phyloP scores from a whole-genome alignment of 2,888 invertebrate species.

The Troilus luridus region DNA sequence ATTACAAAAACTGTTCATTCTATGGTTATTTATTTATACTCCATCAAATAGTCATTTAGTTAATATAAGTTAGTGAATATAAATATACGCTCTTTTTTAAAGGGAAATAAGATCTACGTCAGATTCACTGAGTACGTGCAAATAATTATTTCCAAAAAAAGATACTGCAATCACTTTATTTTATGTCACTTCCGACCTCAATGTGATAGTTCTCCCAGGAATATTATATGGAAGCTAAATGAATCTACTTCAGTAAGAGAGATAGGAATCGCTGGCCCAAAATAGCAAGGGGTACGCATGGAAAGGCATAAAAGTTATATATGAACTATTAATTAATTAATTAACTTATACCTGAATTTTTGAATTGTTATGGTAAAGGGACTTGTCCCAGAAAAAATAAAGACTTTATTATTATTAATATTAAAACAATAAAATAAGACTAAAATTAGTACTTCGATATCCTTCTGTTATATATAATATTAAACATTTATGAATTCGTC shows the following conservation, averaged over 20 bases:
- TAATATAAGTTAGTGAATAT: too few species aligned
- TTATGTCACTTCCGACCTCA: not conserved
- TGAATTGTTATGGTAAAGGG: too few species aligned
- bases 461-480: too few species aligned
- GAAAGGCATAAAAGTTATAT: not conserved
- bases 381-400: too few species aligned
- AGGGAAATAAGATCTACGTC: not conserved
- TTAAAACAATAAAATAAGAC: not conserved
- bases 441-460: too few species aligned
- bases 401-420: too few species aligned
- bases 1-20: too few species aligned
- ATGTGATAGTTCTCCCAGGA: not conserved
- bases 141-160: not conserved
- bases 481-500: too few species aligned
- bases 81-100: not conserved
- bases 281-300: not conserved
- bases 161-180: not conserved
- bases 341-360: too few species aligned
- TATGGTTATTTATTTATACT: too few species aligned
- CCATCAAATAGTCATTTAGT: too few species aligned
- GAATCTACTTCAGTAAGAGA: not conserved
- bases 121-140: not conserved
- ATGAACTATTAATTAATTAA: too few species aligned
- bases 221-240: not conserved
- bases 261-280: not conserved